These are phyloP conservation scores for Drosophila diplacantha DNA, from an alignment of 2,888 invertebrate species.

Conservation along the genomic window DNA sequence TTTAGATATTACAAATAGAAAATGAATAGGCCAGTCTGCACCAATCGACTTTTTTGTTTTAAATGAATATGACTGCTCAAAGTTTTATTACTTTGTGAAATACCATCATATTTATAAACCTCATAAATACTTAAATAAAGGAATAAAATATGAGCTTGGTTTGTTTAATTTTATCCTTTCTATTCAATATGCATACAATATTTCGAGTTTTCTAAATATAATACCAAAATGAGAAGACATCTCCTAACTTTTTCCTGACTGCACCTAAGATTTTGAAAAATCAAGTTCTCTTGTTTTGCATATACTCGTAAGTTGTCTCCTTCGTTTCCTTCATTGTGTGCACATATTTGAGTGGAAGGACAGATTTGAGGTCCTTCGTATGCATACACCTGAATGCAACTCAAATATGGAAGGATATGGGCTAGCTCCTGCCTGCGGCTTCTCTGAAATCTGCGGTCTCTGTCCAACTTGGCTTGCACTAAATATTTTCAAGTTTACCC, in stretches of 20 bases:
- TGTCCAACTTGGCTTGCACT: slow-evolving; percentile 19
- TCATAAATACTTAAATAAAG: no score
- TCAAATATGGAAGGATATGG: slow-evolving; percentile 40
- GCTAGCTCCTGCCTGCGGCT: slow-evolving; percentile 3
- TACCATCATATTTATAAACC: no score
- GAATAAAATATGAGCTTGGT: no score
- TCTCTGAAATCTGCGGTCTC: slow-evolving; percentile 25
- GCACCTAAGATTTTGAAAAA: slow-evolving; percentile 12
- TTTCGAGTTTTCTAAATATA: no score
- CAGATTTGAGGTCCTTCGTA: slow-evolving; percentile 23
- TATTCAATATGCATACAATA: no score
- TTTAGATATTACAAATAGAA: background rate
- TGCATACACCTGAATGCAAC: slow-evolving; percentile 17
- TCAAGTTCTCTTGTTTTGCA: slow-evolving; percentile 7
- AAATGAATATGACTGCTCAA: no score
- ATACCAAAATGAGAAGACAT: background rate
- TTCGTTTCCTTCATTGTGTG: slow-evolving; percentile 1
- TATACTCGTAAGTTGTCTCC: background rate
- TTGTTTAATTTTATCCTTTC: no score
- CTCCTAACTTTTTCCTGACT: background rate
- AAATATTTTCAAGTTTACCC: slow-evolving; percentile 28
- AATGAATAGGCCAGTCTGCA: background rate
- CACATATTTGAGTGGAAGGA: slow-evolving; percentile 21
- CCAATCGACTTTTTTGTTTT: background rate
- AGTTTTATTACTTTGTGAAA: no score